Evolutionary conservation across 2,888 invertebrate genomes (phyloP), one percentile per base, ranked within the genome.

Genomic region (Unio delphinus): DNA sequence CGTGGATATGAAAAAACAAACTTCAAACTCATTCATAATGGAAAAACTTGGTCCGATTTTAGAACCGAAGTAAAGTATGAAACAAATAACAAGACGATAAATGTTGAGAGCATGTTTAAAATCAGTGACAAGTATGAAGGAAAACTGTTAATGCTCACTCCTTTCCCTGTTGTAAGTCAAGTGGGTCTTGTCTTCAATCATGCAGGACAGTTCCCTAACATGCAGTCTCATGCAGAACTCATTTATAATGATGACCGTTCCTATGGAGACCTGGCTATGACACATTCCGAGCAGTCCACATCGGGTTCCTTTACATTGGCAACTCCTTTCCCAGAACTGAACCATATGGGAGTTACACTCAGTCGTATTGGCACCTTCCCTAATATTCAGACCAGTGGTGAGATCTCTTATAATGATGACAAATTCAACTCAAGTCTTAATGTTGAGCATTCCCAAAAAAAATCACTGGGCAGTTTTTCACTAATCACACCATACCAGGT

Each of bases 1-100:
- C 66, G 73, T 68, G 82, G 80, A 20, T 80, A 77, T 68, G 78
- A 79, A 68, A 73, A 75, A 23, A 70, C 76, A 68, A 74, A 72
- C 20, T 74, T 82, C 54, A 69, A 61, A 11, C 11, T 45, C 15
- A 45, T 11, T 45, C 80, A 80, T 62, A 54, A 68, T 62, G 79
- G 79, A 26, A 67, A 68, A n/a, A 26, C 61, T 30, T 57, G 73
- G 59, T 69, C 73, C 54, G 70, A 78, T 30, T 80, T 80, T 67
- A 65, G 75, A 17, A 80, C 79, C 5, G 63, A 65, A 26, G 26
- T 65, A 23, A 59, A 66, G 28, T 82, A 82, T 78, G 77, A 75
- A 55, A 80, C 82, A 5, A 77, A 78, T 67, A 76, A 73, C 54
- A 70, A 80, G 26, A 78, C 76, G 56, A 72, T 82, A 23, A 70